Conservation (phyloP, 2,888 invertebrate genomes). For the Carcina quercana region DNA sequence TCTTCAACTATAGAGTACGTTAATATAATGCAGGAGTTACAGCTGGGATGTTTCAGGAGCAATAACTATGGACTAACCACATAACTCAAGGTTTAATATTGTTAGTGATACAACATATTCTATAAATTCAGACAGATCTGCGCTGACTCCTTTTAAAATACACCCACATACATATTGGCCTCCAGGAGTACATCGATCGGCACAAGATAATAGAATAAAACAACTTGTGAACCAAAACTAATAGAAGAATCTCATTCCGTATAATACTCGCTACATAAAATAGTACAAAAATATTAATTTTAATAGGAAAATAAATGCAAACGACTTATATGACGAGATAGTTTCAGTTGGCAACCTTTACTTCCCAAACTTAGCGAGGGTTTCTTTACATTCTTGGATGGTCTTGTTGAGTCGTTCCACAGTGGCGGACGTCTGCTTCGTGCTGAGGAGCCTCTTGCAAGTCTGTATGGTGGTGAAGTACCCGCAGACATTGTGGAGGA, state of each 20-base stretch:
- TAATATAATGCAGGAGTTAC: no score
- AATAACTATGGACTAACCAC: no score
- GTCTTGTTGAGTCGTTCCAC: constrained; percentile 83
- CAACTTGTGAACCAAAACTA: constrained; percentile 11
- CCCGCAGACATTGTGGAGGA: constrained; percentile 82
- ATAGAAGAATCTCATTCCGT: constrained; percentile 1
- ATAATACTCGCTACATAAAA: not conserved
- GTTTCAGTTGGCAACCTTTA: constrained; percentile 15
- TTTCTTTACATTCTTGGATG: constrained; percentile 75
- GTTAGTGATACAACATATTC: no score
- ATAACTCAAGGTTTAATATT: no score
- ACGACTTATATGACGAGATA: constrained; percentile 20
- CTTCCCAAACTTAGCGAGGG: constrained; percentile 53
- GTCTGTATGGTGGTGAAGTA: constrained; percentile 52
- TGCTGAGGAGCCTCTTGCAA: constrained; percentile 59
- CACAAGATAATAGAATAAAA: no score
- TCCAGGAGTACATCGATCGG: no score
- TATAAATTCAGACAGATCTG: no score
- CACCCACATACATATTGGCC: no score
- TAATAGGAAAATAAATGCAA: constrained; percentile 24
- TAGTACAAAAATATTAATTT: constrained; percentile 3
- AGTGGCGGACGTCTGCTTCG: constrained; percentile 81
- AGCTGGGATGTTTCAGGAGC: no score
- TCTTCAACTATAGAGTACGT: no score
- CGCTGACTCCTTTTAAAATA: no score